These are phyloP conservation scores for Felis chaus DNA, from an alignment of 2,113 vertebrate species.

Conservation along the genomic window DNA sequence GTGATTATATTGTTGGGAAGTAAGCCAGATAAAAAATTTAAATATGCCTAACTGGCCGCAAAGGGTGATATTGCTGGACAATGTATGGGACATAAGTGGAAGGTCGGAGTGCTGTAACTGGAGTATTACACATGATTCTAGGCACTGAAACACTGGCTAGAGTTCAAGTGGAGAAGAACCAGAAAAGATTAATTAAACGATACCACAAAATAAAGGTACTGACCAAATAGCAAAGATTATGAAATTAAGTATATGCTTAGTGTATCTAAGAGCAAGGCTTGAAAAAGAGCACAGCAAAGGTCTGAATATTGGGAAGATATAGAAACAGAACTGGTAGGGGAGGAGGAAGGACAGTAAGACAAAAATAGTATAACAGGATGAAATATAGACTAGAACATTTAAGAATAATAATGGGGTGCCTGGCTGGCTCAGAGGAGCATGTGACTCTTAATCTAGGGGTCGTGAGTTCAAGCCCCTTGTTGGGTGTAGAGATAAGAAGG, in stretches of 20 bases:
- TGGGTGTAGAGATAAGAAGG: background rate
- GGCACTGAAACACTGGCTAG: background rate
- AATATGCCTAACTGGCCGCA: background rate
- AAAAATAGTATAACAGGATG: constrained; percentile 13
- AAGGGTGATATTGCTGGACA: background rate
- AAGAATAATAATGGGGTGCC: background rate
- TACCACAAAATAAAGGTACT: background rate
- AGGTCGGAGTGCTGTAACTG: background rate
- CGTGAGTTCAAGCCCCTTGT: background rate
- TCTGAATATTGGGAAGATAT: background rate
- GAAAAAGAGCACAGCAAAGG: background rate
- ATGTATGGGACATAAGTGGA: background rate
- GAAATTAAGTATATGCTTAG: background rate
- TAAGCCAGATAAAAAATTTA: constrained; percentile 47
- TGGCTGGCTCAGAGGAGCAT: background rate
- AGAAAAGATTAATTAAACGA: constrained; percentile 44
- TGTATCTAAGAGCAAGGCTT: background rate
- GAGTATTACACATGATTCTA: background rate
- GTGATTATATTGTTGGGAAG: constrained; percentile 10
- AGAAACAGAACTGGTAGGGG: constrained; percentile 21
- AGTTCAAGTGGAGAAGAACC: background rate
- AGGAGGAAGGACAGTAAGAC: background rate
- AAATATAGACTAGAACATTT: constrained; percentile 9
- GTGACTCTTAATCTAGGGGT: background rate
- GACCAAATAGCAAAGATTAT: constrained; percentile 24